A percentile compares a stretch with the other conserved stretches of the same genome.
phyloP scores from a whole-genome alignment of 2,113 vertebrate genomes.

The Acinonyx jubatus region DNA sequence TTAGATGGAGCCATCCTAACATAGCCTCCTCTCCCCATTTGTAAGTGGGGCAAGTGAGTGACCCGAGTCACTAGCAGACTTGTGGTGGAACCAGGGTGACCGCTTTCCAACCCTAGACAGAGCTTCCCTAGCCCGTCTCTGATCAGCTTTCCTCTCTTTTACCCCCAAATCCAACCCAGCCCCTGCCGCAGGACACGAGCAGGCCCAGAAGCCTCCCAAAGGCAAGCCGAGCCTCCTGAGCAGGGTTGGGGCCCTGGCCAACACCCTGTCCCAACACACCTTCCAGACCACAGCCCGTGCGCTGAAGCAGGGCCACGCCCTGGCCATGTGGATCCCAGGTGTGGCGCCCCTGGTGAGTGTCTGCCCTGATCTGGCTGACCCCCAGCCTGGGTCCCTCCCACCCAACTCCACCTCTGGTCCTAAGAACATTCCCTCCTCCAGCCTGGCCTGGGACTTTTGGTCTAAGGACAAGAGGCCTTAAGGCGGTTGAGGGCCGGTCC shows the following conservation, averaged over 20 bases:
- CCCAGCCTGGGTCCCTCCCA: not conserved
- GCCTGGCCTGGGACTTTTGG: not conserved
- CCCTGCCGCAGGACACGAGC: not conserved
- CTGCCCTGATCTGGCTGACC: not conserved
- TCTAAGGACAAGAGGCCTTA: not conserved
- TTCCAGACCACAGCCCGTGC: constrained; percentile 81
- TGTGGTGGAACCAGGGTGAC: not conserved
- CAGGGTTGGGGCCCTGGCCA: constrained; percentile 80
- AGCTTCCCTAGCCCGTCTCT: not conserved
- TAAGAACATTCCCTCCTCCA: not conserved
- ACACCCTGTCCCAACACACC: constrained; percentile 73
- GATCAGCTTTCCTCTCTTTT: not conserved
- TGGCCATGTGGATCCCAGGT: constrained; percentile 83
- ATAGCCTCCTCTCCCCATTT: too few species aligned
- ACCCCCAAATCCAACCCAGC: not conserved
- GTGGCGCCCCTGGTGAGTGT: constrained; percentile 83
- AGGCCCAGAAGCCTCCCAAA: constrained; percentile 10
- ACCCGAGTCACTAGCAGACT: not conserved
- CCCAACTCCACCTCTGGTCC: not conserved
- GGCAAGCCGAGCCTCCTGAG: constrained; percentile 66
- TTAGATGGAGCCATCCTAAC: not conserved
- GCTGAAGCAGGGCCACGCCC: constrained; percentile 83
- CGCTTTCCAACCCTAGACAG: constrained; percentile 27
- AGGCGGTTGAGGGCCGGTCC: too few species aligned
- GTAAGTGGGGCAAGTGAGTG: not conserved